Conservation (phyloP, 2,888 invertebrate species). For the Ecliptopera silaceata region DNA sequence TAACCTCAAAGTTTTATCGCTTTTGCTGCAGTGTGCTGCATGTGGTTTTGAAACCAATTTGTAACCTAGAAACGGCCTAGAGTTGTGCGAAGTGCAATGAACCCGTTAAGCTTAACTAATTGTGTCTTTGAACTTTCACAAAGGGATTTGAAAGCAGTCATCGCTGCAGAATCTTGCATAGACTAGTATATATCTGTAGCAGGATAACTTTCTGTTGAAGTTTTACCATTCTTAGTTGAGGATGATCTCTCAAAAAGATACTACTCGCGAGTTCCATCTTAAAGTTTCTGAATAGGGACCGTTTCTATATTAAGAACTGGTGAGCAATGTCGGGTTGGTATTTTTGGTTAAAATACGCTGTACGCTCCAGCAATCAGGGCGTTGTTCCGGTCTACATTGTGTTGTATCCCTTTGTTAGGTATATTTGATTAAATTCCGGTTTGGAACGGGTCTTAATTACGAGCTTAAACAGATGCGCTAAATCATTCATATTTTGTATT, state of each 20-base stretch:
- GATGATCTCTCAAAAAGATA: too few species aligned
- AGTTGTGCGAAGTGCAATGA: constrained; percentile 14
- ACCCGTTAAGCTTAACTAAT: neutral
- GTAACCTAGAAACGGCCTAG: constrained; percentile 9
- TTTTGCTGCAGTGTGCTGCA: constrained; percentile 18
- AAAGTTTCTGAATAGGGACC: neutral
- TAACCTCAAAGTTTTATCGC: constrained; percentile 34
- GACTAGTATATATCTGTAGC: too few species aligned
- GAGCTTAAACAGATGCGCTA: constrained; percentile 15
- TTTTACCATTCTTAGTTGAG: too few species aligned
- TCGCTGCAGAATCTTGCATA: neutral
- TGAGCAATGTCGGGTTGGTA: neutral
- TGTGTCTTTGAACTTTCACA: constrained; percentile 1
- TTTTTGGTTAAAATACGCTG: constrained; percentile 11
- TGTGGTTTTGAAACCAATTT: constrained; percentile 26
- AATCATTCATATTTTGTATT: constrained; percentile 13
- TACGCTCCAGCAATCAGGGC: constrained; percentile 37
- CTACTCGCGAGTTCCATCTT: too few species aligned
- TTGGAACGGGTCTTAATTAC: constrained; percentile 22
- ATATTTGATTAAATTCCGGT: constrained; percentile 14
- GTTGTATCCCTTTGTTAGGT: constrained; percentile 26
- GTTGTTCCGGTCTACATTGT: constrained; percentile 59
- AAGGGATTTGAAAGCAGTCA: neutral
- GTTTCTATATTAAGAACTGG: constrained; percentile 6
- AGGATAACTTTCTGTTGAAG: neutral